These are phyloP conservation scores for Phalacrocorax aristotelis DNA, from an alignment of 2,113 vertebrate genomes.

Conservation along the genomic window DNA sequence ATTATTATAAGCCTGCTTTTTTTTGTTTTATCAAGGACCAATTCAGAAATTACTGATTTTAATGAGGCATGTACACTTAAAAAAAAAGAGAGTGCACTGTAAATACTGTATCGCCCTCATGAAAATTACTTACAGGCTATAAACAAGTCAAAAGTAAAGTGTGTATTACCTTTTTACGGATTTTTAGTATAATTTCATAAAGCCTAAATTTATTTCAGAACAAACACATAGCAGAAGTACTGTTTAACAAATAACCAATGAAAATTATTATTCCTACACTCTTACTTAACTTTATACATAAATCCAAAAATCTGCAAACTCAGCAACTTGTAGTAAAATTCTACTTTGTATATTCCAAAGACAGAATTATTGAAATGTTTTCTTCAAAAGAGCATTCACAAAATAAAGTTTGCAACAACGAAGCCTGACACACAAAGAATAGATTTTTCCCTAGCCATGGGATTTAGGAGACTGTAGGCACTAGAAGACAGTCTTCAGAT, in stretches of 20 bases:
- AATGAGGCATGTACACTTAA: background rate
- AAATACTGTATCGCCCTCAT: background rate
- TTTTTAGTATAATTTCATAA: background rate
- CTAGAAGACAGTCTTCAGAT: background rate
- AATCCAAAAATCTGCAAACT: background rate
- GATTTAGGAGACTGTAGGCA: background rate
- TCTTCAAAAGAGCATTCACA: conserved; percentile 6
- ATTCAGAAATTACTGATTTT: background rate
- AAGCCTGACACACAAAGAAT: background rate
- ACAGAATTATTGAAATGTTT: background rate
- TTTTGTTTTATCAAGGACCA: background rate
- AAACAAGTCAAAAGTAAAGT: background rate
- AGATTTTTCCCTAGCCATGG: background rate
- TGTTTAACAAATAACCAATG: background rate
- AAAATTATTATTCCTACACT: background rate
- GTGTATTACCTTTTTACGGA: background rate
- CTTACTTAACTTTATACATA: background rate
- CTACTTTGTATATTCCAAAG: background rate
- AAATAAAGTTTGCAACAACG: background rate
- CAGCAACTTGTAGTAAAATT: background rate
- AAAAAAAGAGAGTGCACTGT: background rate
- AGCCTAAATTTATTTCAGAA: background rate
- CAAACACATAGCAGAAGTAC: background rate
- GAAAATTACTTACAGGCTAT: background rate
- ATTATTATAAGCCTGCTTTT: background rate